Conservation (phyloP, 2,797 vertebrate species). For the Coregonus suidteri region DNA sequence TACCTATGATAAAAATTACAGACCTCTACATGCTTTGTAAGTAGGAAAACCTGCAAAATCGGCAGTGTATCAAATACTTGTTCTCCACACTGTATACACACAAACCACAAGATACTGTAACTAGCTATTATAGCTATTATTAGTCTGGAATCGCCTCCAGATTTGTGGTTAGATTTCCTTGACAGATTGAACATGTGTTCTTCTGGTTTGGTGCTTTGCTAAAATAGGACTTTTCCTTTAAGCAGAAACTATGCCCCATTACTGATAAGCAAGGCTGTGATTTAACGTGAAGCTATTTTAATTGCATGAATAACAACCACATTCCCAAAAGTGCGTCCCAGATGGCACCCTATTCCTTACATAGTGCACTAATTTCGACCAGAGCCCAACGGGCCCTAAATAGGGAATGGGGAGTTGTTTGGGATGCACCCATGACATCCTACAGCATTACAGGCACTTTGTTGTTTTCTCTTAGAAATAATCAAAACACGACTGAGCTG, state of each 20-base stretch:
- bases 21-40: too few relatives aligned
- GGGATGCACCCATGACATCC: too few relatives aligned
- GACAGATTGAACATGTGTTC: too few relatives aligned
- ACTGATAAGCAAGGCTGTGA: neutral
- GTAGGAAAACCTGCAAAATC: too few relatives aligned
- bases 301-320: constrained; percentile 1
- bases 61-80: too few relatives aligned
- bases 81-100: too few relatives aligned
- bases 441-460: neutral
- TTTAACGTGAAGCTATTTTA: constrained; percentile 3
- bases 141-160: neutral
- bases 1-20: too few relatives aligned
- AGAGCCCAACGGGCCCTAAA: neutral
- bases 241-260: neutral
- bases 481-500: constrained; percentile 2
- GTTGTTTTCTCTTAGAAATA: neutral
- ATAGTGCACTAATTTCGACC: neutral
- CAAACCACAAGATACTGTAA: neutral
- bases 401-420: neutral
- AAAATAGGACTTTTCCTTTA: neutral
- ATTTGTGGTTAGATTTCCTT: too few relatives aligned
- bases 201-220: neutral
- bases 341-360: neutral
- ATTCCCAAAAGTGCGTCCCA: neutral
- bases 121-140: neutral